Percentiles rank a stretch among this genome's conserved stretches.
phyloP scores from a whole-genome alignment of 2,888 invertebrate species.

The Chalcis sispes region DNA sequence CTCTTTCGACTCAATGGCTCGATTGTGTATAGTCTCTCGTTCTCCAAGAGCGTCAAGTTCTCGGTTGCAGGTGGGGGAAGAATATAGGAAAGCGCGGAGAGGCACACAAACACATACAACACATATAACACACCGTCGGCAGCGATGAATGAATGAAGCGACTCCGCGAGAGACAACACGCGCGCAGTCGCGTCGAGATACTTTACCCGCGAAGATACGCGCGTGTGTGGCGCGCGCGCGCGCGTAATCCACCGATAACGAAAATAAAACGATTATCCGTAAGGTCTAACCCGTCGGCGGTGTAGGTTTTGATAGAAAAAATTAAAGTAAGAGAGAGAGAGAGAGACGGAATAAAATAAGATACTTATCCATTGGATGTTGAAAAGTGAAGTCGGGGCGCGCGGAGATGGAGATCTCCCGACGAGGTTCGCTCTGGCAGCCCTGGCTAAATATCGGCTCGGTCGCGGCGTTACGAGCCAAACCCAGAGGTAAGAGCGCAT shows the following conservation, averaged over 20 bases:
- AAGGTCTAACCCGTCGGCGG: neutral
- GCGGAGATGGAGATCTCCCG: slow-evolving; percentile 67
- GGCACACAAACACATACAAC: too few species aligned
- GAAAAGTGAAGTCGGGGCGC: slow-evolving; percentile 6
- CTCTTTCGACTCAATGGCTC: too few species aligned
- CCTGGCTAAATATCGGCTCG: slow-evolving; percentile 68
- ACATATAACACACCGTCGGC: too few species aligned
- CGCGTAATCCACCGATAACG: too few species aligned
- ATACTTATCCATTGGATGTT: neutral
- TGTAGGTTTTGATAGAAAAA: neutral
- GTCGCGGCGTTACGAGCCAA: slow-evolving; percentile 58
- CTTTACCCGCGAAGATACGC: too few species aligned
- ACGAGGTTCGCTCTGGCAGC: slow-evolving; percentile 71
- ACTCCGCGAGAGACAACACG: too few species aligned
- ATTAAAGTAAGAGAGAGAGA: slow-evolving; percentile 49
- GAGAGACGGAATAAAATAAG: slow-evolving; percentile 24
- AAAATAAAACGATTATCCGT: too few species aligned
- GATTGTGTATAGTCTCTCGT: neutral
- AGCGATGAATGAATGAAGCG: too few species aligned
- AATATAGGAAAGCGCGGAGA: too few species aligned
- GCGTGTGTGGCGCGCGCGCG: too few species aligned
- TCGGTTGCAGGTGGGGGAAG: neutral
- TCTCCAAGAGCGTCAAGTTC: too few species aligned
- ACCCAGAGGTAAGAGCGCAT: slow-evolving; percentile 68
- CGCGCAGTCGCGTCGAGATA: too few species aligned